Evolutionary conservation across 2,797 vertebrate species (phyloP), one percentile per base, ranked within the genome.

Genomic region (Megalops cyprinoides): DNA sequence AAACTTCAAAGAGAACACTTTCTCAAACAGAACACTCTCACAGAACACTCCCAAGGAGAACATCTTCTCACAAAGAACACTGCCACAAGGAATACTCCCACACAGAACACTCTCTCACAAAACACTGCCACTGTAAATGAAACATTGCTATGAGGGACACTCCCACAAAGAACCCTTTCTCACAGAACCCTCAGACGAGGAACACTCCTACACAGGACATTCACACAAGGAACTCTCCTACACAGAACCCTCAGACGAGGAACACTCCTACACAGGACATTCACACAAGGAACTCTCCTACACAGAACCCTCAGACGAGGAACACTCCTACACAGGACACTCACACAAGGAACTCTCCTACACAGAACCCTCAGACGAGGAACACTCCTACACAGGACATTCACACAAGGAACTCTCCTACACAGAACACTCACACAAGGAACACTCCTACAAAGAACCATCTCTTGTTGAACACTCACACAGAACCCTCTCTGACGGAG

Each of bases 81-180:
- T 3, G 25, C 34, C 60, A 62, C n/a, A 55, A n/a, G 10, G 55
- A 58, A 34, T 28, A 65, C 62, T 31, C 28, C 62, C 62, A 34
- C 62, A 37, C 12, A 34, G 62, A 1, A 37, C 62, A 34, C 14
- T 37, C 62, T 18, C 31, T 37, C 62, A 65, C 37, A 37, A 31
- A 65, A 37, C 28, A 65, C 62, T 1, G 12, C n/a, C n/a, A 15
- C 62, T 65, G 12, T 37, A 15, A 53, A 34, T 18, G n/a, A n/a
- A n/a, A n/a, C n/a, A n/a, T n/a, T n/a, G n/a, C n/a, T n/a, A n/a
- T 10, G 48, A 46, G 48, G 51, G 2, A 53, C 51, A 18, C 6
- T 53, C 51, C 51, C 51, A 65, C 28, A 34, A 31, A 25, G 25
- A 60, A 51, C 39, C 44, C 58, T 79, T 60, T 49, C 79, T 79